Conservation (phyloP, 2,113 vertebrate species). For the Entosphenus tridentatus region DNA sequence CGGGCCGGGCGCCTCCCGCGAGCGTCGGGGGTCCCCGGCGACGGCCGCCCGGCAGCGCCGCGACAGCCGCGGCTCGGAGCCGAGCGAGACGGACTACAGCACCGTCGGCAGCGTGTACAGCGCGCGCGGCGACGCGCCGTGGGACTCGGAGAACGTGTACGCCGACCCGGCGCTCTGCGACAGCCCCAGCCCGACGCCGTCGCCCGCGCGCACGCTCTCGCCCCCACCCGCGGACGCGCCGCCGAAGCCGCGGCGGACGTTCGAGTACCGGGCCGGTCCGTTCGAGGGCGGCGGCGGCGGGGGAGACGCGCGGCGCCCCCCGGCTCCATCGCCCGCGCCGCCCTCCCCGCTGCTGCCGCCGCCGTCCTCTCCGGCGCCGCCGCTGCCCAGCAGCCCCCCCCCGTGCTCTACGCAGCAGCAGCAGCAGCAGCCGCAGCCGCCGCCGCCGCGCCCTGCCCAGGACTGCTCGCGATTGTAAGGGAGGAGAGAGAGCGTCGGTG, state of each 20-base stretch:
- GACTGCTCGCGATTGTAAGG: no score
- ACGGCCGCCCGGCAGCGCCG: not conserved
- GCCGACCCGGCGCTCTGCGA: not conserved
- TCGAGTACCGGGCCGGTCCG: not conserved
- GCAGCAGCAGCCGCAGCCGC: no score
- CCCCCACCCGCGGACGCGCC: not conserved
- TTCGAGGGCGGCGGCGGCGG: not conserved
- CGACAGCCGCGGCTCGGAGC: not conserved
- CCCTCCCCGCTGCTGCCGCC: not conserved
- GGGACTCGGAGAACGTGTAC: conserved; percentile 1
- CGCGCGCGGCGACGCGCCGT: not conserved
- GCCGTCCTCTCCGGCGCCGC: not conserved
- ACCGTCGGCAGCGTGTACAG: not conserved
- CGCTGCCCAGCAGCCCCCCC: no score
- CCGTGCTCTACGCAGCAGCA: no score
- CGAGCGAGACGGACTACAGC: conserved; percentile 5
- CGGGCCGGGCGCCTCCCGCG: not conserved
- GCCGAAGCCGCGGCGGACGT: conserved; percentile 5
- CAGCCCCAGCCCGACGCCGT: not conserved
- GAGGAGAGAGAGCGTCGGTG: no score
- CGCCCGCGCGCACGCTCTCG: not conserved
- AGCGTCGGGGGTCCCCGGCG: not conserved
- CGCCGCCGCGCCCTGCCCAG: no score
- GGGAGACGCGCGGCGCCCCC: not conserved
- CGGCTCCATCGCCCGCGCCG: not conserved